Percentiles rank a stretch among this genome's conserved stretches.
These are phyloP conservation scores for Pseudolycoriella hygida DNA, from an alignment of 2,888 invertebrate genomes.

Conservation along the genomic window DNA sequence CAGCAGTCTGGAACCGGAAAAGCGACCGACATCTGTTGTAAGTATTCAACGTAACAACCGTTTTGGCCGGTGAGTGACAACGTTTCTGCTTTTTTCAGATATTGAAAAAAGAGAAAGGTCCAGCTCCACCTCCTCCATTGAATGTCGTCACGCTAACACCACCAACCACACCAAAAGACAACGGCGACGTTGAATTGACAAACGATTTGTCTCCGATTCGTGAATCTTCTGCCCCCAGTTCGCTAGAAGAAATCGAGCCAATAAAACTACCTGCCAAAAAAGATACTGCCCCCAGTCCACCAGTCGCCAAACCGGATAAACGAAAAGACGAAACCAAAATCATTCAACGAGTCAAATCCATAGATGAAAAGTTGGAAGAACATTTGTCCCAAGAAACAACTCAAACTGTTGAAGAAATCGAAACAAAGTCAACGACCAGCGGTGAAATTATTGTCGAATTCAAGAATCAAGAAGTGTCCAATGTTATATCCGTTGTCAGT, in stretches of 20 bases:
- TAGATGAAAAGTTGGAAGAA: neutral
- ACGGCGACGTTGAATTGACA: slow-evolving; percentile 12
- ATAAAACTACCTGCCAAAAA: slow-evolving; percentile 9
- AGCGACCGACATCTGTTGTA: slow-evolving; percentile 2
- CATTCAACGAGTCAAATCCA: neutral
- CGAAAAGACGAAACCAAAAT: neutral
- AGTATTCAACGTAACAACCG: neutral
- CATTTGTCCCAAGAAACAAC: neutral
- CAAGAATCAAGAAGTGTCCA: slow-evolving; percentile 5
- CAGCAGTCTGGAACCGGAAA: slow-evolving; percentile 3
- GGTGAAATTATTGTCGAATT: slow-evolving; percentile 2
- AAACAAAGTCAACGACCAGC: neutral
- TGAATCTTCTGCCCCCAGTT: slow-evolving; percentile 12
- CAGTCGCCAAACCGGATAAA: neutral
- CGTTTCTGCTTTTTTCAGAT: slow-evolving; percentile 28
- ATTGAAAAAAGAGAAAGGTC: slow-evolving; percentile 68
- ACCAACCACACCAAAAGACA: slow-evolving; percentile 6
- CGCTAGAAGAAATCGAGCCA: slow-evolving; percentile 6
- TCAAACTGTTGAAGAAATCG: neutral
- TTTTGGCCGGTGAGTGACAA: neutral
- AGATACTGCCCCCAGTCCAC: slow-evolving; percentile 7
- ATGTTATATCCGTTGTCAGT: slow-evolving; percentile 14
- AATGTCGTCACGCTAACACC: slow-evolving; percentile 26
- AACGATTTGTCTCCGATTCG: slow-evolving; percentile 14
- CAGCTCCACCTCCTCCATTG: slow-evolving; percentile 53